Evolutionary conservation across 2,888 invertebrate species (phyloP).

Genomic region (Eupithecia vulgata): DNA sequence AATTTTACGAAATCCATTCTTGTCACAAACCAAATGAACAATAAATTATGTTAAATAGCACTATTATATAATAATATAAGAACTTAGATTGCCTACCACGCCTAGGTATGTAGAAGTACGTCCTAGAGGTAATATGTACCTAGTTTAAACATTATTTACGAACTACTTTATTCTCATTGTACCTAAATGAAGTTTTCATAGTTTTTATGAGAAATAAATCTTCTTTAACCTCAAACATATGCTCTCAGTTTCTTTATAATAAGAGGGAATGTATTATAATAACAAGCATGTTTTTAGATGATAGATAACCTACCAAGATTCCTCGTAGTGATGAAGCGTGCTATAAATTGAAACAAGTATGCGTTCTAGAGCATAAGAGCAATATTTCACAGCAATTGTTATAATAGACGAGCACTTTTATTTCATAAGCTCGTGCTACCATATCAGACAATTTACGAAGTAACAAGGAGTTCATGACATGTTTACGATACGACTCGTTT

Average conservation of each 20-base stretch:
- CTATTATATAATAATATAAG: too few relatives aligned
- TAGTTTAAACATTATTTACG: too few relatives aligned
- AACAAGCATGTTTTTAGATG: slow-evolving; percentile 1
- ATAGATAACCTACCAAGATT: not conserved
- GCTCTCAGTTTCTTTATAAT: not conserved
- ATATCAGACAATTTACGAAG: slow-evolving; percentile 56
- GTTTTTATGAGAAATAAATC: too few relatives aligned
- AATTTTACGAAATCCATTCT: not conserved
- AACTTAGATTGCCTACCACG: too few relatives aligned
- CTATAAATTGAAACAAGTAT: slow-evolving; percentile 36
- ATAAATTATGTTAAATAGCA: too few relatives aligned
- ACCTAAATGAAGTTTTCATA: too few relatives aligned
- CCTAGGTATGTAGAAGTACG: too few relatives aligned
- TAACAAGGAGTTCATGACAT: slow-evolving; percentile 55
- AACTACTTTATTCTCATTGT: too few relatives aligned
- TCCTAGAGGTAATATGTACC: too few relatives aligned
- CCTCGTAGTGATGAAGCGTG: slow-evolving; percentile 3
- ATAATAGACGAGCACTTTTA: slow-evolving; percentile 50
- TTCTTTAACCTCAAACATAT: too few relatives aligned
- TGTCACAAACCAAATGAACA: not conserved
- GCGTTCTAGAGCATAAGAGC: slow-evolving; percentile 19
- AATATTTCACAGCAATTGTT: slow-evolving; percentile 50
- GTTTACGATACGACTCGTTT: slow-evolving; percentile 52
- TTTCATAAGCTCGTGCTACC: slow-evolving; percentile 53
- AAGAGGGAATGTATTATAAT: not conserved